Percentiles rank a stretch among this genome's conserved stretches.
phyloP scores from a whole-genome alignment of 1,140 invertebrate species.

The Sipha flava region DNA sequence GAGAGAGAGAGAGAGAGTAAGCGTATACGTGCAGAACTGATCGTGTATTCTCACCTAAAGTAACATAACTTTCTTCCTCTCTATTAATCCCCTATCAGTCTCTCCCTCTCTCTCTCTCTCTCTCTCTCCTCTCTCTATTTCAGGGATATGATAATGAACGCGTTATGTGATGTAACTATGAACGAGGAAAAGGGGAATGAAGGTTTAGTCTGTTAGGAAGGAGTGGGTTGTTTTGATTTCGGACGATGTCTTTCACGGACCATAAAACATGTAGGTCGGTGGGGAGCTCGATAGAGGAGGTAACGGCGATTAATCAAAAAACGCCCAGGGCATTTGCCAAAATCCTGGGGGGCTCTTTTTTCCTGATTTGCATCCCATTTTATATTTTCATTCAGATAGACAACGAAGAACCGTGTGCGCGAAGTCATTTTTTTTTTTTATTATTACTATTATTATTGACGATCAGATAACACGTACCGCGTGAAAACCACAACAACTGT shows the following conservation, averaged over 20 bases:
- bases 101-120: too few relatives aligned
- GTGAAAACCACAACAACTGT: too few relatives aligned
- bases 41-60: too few relatives aligned
- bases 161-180: not conserved
- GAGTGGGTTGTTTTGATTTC: constrained; percentile 10
- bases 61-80: too few relatives aligned
- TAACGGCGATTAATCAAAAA: constrained; percentile 19
- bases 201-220: not conserved
- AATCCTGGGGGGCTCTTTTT: not conserved
- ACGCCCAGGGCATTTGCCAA: constrained; percentile 11
- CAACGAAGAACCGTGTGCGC: not conserved
- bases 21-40: too few relatives aligned
- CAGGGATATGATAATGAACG: not conserved
- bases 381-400: not conserved
- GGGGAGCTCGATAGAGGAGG: not conserved
- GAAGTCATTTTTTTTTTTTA: not conserved
- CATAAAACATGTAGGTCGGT: constrained; percentile 9
- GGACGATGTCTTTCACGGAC: constrained; percentile 18
- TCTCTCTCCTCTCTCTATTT: too few relatives aligned
- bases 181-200: not conserved
- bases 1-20: too few relatives aligned
- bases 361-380: constrained; percentile 1
- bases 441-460: not conserved
- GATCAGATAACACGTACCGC: not conserved
- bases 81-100: too few relatives aligned